These are phyloP conservation scores for Oncorhynchus nerka DNA, from an alignment of 2,113 vertebrate genomes.

Conservation along the genomic window DNA sequence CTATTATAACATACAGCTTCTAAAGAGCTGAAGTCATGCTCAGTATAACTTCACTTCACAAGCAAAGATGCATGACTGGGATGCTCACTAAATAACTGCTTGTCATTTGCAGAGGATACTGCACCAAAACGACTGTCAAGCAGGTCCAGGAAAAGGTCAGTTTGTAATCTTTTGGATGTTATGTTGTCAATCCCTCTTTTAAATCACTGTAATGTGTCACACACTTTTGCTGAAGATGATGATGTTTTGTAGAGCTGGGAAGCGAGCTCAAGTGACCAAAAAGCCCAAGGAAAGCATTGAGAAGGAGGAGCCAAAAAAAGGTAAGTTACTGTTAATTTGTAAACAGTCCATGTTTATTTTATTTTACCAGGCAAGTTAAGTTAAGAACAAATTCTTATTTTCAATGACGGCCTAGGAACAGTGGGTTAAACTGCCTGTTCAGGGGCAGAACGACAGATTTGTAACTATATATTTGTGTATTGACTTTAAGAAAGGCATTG, in stretches of 20 bases:
- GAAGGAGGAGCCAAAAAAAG: conserved; percentile 60
- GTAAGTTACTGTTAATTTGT: conserved; percentile 35
- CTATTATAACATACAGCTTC: background rate
- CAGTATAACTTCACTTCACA: too few relatives aligned
- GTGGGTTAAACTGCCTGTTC: too few relatives aligned
- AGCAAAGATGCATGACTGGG: too few relatives aligned
- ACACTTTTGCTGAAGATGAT: background rate
- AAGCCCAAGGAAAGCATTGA: conserved; percentile 34
- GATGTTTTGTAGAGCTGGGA: conserved; percentile 65
- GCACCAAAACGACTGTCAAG: conserved; percentile 82
- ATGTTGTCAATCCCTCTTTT: background rate
- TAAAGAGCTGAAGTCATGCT: background rate
- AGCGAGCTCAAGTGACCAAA: conserved; percentile 57
- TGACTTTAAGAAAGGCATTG: too few relatives aligned
- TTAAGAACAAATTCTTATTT: too few relatives aligned
- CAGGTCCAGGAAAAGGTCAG: conserved; percentile 83
- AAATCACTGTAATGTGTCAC: background rate
- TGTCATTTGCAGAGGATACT: conserved; percentile 48
- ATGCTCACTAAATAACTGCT: background rate
- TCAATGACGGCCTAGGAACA: too few relatives aligned
- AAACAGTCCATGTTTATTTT: background rate
- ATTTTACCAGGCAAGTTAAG: too few relatives aligned
- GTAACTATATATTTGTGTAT: too few relatives aligned
- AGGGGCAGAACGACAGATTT: too few relatives aligned
- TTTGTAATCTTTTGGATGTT: background rate